phyloP scores from a whole-genome alignment of 2,113 vertebrate species.

The Silurus asotus region DNA sequence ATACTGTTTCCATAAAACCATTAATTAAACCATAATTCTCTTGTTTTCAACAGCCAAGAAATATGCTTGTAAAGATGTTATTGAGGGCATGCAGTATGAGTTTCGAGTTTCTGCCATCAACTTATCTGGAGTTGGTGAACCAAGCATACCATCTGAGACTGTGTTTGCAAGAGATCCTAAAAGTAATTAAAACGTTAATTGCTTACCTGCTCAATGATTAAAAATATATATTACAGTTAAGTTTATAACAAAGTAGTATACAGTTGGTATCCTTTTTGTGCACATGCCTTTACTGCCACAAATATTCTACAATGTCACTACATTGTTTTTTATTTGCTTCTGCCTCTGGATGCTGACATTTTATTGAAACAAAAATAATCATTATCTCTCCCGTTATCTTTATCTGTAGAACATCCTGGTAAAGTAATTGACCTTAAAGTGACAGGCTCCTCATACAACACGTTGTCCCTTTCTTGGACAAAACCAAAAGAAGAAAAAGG shows the following conservation, averaged over 20 bases:
- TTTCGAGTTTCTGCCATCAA: slow-evolving; percentile 86
- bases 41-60: slow-evolving; percentile 69
- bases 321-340: not conserved
- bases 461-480: slow-evolving; percentile 81
- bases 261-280: not conserved
- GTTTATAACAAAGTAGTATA: not conserved
- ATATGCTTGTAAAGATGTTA: slow-evolving; percentile 72
- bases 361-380: slow-evolving; percentile 11
- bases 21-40: not conserved
- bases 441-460: slow-evolving; percentile 78
- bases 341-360: not conserved
- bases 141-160: slow-evolving; percentile 78
- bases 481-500: slow-evolving; percentile 69
- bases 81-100: slow-evolving; percentile 84
- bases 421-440: slow-evolving; percentile 81
- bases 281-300: not conserved
- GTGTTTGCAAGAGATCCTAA: slow-evolving; percentile 79
- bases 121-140: slow-evolving; percentile 79
- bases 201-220: slow-evolving; percentile 5
- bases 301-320: not conserved
- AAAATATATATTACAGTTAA: not conserved
- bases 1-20: not conserved
- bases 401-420: slow-evolving; percentile 77
- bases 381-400: slow-evolving; percentile 32
- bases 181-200: slow-evolving; percentile 70